Conservation (phyloP, 2,797 vertebrate genomes). For the Hyperoplus lanceolatus region DNA sequence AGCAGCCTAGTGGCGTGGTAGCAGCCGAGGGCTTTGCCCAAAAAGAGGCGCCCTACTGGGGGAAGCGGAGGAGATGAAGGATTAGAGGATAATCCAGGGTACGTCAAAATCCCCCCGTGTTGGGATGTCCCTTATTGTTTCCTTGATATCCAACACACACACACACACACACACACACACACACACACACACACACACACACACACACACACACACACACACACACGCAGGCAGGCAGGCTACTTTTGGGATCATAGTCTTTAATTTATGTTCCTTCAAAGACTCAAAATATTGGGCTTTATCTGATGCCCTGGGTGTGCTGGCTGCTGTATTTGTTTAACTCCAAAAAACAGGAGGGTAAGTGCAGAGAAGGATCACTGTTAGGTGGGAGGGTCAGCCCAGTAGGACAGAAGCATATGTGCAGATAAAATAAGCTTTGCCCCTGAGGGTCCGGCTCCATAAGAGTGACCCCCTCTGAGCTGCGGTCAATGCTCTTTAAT, state of each 20-base stretch:
- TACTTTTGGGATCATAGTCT: slow-evolving; percentile 65
- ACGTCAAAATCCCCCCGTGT: slow-evolving; percentile 62
- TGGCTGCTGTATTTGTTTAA: slow-evolving; percentile 30
- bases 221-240: slow-evolving; percentile 24
- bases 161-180: too few species aligned
- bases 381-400: slow-evolving; percentile 20
- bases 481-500: slow-evolving; percentile 68
- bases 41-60: slow-evolving; percentile 28
- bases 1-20: slow-evolving; percentile 34
- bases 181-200: too few species aligned
- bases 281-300: slow-evolving; percentile 24
- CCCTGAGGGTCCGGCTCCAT: slow-evolving; percentile 31
- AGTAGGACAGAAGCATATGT: slow-evolving; percentile 30
- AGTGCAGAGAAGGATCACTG: slow-evolving; percentile 27
- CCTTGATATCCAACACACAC: slow-evolving; percentile 19
- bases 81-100: slow-evolving; percentile 83
- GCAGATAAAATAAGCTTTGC: slow-evolving; percentile 54
- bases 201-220: too few species aligned
- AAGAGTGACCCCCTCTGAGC: slow-evolving; percentile 48
- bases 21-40: slow-evolving; percentile 19
- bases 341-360: slow-evolving; percentile 53
- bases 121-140: slow-evolving; percentile 37
- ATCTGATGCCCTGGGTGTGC: slow-evolving; percentile 22
- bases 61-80: slow-evolving; percentile 61
- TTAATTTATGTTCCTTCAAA: slow-evolving; percentile 57